phyloP scores from a whole-genome alignment of 2,797 vertebrate genomes.

The Luscinia luscinia region DNA sequence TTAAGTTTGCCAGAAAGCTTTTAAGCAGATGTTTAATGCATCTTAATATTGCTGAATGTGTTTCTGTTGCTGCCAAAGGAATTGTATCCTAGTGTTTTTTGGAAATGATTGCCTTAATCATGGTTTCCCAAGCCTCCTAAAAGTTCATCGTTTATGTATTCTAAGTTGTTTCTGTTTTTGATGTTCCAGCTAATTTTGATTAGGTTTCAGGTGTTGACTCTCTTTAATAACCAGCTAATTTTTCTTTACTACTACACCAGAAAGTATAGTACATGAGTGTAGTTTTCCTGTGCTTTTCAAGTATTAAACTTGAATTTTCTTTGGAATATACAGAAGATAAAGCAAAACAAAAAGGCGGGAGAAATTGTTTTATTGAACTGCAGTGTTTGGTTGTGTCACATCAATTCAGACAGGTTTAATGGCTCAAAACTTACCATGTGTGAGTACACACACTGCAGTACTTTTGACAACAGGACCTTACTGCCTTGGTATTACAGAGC shows the following conservation, averaged over 20 bases:
- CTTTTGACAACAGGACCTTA: neutral
- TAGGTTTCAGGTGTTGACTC: neutral
- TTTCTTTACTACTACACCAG: neutral
- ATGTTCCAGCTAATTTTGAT: neutral
- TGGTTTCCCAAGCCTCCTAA: neutral
- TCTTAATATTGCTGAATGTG: neutral
- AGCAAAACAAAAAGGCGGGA: neutral
- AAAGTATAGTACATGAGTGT: neutral
- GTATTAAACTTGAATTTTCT: neutral
- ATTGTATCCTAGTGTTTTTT: neutral
- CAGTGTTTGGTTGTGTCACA: neutral
- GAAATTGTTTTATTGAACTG: neutral
- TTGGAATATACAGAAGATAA: neutral
- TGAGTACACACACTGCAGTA: neutral
- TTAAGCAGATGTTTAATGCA: slow-evolving; percentile 5
- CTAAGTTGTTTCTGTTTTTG: neutral
- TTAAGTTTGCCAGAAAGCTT: slow-evolving; percentile 33
- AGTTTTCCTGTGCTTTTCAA: neutral
- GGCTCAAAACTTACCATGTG: neutral
- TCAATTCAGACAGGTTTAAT: neutral
- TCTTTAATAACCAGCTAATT: neutral
- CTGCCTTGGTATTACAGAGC: neutral
- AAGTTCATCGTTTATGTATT: neutral
- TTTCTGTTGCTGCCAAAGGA: neutral
- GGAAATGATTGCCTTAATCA: neutral